Evolutionary conservation across 2,113 vertebrate genomes (phyloP), one percentile per base, ranked within the genome.

Genomic region (Lucifuga dentata): DNA sequence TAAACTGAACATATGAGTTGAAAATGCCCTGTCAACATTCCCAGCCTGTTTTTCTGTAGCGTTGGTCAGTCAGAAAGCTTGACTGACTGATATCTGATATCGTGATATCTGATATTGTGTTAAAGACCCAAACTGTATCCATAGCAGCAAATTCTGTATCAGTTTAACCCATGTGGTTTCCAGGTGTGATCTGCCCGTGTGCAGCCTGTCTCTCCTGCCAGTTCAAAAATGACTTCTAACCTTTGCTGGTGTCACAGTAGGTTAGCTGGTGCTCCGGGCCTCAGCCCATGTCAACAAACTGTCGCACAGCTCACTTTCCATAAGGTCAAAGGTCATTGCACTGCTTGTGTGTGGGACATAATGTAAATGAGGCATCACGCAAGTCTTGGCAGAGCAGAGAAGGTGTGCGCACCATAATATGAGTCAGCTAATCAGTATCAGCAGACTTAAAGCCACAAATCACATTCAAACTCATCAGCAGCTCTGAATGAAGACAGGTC

Each of bases 271-370:
- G 21, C 49, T n/a, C 12, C 2, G 35, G 73, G 71, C 64, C 68
- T 60, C 73, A 24, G 35, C 53, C 56, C 67, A 15, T 59, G 73
- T 86, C 77, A 73, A 63, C 79, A 69, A 43, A 51, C 5, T 11
- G 36, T 2, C 55, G n/a, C 44, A 58, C 62, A 68, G 62, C 49
- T 75, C 65, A 6, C 58, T 60, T 60, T 32, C 17, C 38, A 16
- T 2, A 16, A 57, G 64, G 67, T 83, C 64, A 73, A 21, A 74
- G 69, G 72, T 76, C 67, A 49, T 29, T 11, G 45, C 20, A 5
- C 44, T 51, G 51, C 57, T 78, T 36, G 51, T 40, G 35, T 45
- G 70, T 77, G 41, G 52, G 4, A 69, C 62, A 62, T 44, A 64
- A 61, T 68, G 78, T 68, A 65, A 66, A 73, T 17, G 61, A 50